A percentile compares a stretch with the other conserved stretches of the same genome.
These are phyloP conservation scores for Odontomyia ornata DNA, from an alignment of 2,888 invertebrate genomes.

Conservation along the genomic window DNA sequence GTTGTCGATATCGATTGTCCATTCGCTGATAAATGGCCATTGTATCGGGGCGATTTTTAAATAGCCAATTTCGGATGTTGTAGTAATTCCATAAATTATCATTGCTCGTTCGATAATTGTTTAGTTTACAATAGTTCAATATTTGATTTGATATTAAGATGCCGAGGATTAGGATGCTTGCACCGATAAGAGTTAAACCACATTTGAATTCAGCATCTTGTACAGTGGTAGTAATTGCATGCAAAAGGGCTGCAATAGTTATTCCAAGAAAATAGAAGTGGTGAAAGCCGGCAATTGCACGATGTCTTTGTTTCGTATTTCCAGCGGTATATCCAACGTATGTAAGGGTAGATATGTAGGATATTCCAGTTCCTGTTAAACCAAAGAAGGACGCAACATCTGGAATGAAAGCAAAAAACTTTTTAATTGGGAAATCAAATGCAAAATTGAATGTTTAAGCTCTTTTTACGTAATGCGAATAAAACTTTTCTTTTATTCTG, in stretches of 20 bases:
- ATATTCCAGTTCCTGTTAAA: constrained; percentile 34
- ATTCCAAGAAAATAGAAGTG: constrained; percentile 29
- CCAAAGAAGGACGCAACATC: constrained; percentile 32
- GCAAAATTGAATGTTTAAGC: not conserved
- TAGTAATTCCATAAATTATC: constrained; percentile 36
- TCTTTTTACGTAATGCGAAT: not conserved
- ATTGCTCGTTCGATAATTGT: constrained; percentile 32
- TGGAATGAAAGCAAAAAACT: not conserved
- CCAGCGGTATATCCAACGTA: constrained; percentile 27
- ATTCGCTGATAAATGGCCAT: constrained; percentile 29
- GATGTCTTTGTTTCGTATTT: constrained; percentile 18
- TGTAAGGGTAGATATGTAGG: constrained; percentile 34
- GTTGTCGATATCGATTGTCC: constrained; percentile 22
- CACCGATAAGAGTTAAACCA: constrained; percentile 4
- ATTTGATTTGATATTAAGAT: constrained; percentile 31
- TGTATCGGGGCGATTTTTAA: constrained; percentile 25
- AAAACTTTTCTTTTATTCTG: not conserved
- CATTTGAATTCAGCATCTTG: constrained; percentile 17
- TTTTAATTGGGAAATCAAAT: not conserved
- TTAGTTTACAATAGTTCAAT: constrained; percentile 32
- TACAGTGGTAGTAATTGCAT: not conserved
- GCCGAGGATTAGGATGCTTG: constrained; percentile 5
- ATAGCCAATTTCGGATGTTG: constrained; percentile 24
- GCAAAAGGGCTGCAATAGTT: constrained; percentile 9
- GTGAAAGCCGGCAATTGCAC: constrained; percentile 16